These are phyloP conservation scores for Trogon melanurus DNA, from an alignment of 2,113 vertebrate genomes.

Conservation along the genomic window DNA sequence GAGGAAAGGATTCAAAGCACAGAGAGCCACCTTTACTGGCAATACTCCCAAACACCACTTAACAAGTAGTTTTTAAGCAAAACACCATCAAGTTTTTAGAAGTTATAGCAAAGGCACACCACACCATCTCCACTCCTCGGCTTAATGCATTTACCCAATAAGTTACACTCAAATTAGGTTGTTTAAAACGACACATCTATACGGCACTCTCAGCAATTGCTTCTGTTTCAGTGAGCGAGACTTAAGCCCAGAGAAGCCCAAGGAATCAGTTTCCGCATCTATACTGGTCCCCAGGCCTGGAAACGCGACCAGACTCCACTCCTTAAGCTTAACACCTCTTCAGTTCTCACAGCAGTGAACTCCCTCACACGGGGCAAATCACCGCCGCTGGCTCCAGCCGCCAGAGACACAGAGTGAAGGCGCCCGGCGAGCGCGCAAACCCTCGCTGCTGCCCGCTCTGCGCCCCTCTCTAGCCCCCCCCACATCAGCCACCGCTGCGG, in stretches of 20 bases:
- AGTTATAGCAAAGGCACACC: fast-evolving
- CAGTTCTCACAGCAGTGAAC: not conserved
- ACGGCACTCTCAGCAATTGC: not conserved
- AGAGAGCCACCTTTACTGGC: not conserved
- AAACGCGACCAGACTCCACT: not conserved
- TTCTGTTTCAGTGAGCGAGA: not conserved
- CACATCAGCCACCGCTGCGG: fast-evolving
- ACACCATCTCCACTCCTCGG: not conserved
- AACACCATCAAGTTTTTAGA: not conserved
- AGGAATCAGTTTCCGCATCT: not conserved
- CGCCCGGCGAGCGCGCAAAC: not conserved
- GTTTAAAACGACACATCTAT: not conserved
- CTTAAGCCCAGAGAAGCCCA: not conserved
- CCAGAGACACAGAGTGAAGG: not conserved
- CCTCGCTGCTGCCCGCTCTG: not conserved
- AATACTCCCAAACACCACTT: not conserved
- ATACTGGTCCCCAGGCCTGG: not conserved
- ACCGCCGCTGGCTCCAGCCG: not conserved
- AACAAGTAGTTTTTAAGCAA: not conserved
- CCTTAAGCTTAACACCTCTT: not conserved
- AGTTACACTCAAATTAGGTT: not conserved
- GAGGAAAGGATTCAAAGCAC: not conserved
- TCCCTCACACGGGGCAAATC: not conserved
- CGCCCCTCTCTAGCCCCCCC: not conserved
- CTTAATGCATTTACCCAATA: not conserved